Evolutionary conservation across 64 coral and sea anemone genomes (phyloP), one percentile per base, ranked within the genome.

Genomic region (Actinia equina): DNA sequence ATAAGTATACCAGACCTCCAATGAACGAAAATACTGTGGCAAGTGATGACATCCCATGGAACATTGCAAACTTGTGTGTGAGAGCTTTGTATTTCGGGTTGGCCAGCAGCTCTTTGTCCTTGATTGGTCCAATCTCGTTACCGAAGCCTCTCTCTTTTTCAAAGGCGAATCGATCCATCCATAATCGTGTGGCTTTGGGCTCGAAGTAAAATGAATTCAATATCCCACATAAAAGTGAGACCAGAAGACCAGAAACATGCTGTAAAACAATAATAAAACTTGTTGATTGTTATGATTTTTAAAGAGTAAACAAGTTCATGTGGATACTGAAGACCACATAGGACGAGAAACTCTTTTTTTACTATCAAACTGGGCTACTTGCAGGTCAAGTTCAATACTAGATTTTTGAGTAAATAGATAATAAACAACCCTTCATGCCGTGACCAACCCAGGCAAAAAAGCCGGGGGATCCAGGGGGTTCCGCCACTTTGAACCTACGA

Each of bases 31-130:
- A 59, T 15, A 96, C 89, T 77, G 91, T 96, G 17, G 85, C 43
- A 84, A 96, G 82, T 30, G 94, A 93, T 17, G 94, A 93, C 22
- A 96, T 92, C 1, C 94, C 94, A 64, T 96, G 94, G 4, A 88
- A 87, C 30, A 77, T 87, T 9, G 91, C 88, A 74, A 96, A 96
- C 44, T 71, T 64, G 41, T 86, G 94, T 18, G 94, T 96, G 20
- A 96, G 88, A 43, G 41, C 69, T 20, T 92, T 26, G 74, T 96
- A 96, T 41, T 87, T 93, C 17, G 87, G 89, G 26, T 92, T 87
- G 59, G 41, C 71, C 77, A 89, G 86, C 27, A 93, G 65, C 22
- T 90, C 74, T n/a, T 88, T 52, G 43, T 96, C 82, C n/a, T 90
- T 87, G 49, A 96, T 90, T 20, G 94, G 91, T 15, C 94, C 94